These are phyloP conservation scores for Melanaphis sacchari DNA, from an alignment of 1,140 invertebrate genomes.

Conservation along the genomic window DNA sequence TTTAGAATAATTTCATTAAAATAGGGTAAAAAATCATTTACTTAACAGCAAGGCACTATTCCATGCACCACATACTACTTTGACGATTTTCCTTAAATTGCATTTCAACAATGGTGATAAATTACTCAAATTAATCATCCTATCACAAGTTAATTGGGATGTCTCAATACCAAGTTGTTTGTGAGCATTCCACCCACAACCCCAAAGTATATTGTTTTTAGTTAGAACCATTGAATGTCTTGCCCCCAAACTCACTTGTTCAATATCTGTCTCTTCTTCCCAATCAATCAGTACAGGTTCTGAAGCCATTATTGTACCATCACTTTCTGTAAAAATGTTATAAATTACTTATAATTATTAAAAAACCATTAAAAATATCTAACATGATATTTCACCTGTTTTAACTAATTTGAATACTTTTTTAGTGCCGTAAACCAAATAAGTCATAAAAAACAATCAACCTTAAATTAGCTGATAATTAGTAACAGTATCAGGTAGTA, in stretches of 20 bases:
- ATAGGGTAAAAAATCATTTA: not conserved
- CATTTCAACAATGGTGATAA: constrained; percentile 35
- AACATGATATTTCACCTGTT: constrained; percentile 36
- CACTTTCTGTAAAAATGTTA: constrained; percentile 58
- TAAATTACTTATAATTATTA: constrained; percentile 45
- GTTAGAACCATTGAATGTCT: constrained; percentile 64
- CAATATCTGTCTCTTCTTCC: constrained; percentile 63
- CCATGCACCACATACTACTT: constrained; percentile 43
- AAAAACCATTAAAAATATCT: not conserved
- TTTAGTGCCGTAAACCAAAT: constrained; percentile 14
- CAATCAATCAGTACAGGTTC: constrained; percentile 68
- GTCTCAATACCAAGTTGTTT: constrained; percentile 68
- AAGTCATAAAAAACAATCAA: constrained; percentile 41
- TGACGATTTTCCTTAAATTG: constrained; percentile 31
- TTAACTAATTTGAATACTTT: not conserved
- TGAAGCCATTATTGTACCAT: constrained; percentile 63
- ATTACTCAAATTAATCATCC: constrained; percentile 51
- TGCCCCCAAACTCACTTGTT: constrained; percentile 54
- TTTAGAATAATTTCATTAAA: not conserved
- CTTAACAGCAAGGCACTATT: constrained; percentile 34
- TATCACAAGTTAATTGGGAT: constrained; percentile 48
- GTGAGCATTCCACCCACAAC: constrained; percentile 79
- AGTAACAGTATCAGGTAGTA: not conserved
- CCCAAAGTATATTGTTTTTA: constrained; percentile 70
- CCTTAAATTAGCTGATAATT: constrained; percentile 16